Evolutionary conservation across 2,888 invertebrate genomes (phyloP).

Genomic region (Plebejus argus): DNA sequence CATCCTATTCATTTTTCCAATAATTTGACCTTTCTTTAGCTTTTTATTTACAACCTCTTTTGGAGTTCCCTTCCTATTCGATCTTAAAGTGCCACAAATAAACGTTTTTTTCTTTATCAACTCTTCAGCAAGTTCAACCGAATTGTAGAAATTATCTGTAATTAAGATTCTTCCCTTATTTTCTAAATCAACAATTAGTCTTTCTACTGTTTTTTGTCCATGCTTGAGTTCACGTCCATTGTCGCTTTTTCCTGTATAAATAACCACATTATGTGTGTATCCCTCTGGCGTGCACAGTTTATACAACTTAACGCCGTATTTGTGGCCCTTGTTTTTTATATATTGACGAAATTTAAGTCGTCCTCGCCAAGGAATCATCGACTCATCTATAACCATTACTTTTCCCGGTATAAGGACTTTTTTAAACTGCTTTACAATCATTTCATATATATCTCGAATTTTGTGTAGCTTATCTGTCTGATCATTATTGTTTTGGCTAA

Average conservation of each 20-base stretch:
- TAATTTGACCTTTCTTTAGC: slow-evolving; percentile 44
- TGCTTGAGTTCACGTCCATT: not conserved
- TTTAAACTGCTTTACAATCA: too few species aligned
- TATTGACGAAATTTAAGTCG: not conserved
- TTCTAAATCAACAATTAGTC: not conserved
- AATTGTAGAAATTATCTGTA: not conserved
- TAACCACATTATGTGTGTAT: not conserved
- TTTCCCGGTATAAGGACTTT: not conserved
- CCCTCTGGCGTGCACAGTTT: not conserved
- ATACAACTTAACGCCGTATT: not conserved
- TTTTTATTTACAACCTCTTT: slow-evolving; percentile 40
- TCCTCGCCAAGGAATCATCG: not conserved
- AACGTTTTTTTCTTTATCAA: not conserved
- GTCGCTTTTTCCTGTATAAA: not conserved
- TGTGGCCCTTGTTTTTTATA: not conserved
- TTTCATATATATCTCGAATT: slow-evolving; percentile 19
- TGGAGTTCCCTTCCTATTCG: slow-evolving; percentile 44
- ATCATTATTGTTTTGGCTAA: slow-evolving; percentile 30
- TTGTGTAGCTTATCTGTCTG: slow-evolving; percentile 34
- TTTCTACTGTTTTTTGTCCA: not conserved
- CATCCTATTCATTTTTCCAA: slow-evolving; percentile 44
- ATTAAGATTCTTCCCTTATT: not conserved
- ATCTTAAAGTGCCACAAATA: slow-evolving; percentile 33
- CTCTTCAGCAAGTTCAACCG: not conserved
- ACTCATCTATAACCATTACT: slow-evolving; percentile 32